These are phyloP conservation scores for Austrolebias charrua DNA, from an alignment of 2,797 vertebrate species.

Conservation along the genomic window DNA sequence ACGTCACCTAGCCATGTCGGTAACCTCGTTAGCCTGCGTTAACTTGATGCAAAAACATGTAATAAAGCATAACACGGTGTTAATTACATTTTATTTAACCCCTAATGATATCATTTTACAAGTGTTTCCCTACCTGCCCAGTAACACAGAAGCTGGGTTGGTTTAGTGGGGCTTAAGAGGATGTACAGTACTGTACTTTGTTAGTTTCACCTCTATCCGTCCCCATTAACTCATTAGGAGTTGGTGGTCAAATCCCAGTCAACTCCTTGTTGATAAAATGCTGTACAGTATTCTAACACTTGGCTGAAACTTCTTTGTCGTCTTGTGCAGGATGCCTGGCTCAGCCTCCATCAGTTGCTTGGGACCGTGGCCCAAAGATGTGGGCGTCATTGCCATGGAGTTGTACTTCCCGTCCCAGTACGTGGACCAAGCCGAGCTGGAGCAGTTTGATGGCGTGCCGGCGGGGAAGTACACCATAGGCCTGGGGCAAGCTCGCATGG, in stretches of 20 bases:
- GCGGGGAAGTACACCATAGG: conserved; percentile 96
- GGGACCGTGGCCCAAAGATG: conserved; percentile 95
- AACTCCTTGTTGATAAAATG: conserved; percentile 1
- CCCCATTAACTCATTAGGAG: conserved; percentile 8
- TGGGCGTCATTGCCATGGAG: conserved; percentile 94
- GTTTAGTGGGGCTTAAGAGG: not conserved
- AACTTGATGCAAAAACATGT: not conserved
- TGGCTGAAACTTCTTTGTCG: conserved; percentile 30
- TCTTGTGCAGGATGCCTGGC: conserved; percentile 89
- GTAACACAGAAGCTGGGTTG: not conserved
- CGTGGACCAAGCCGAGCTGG: conserved; percentile 93
- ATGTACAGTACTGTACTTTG: conserved; percentile 4
- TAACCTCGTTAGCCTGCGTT: not conserved
- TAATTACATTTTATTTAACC: too few relatives aligned
- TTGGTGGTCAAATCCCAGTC: conserved; percentile 3
- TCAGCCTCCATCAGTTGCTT: conserved; percentile 86
- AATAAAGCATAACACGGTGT: not conserved
- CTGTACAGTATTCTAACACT: not conserved
- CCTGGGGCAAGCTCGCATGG: conserved; percentile 94
- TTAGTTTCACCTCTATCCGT: conserved; percentile 4
- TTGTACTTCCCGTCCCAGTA: conserved; percentile 96
- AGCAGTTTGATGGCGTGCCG: conserved; percentile 92
- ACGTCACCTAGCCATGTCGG: not conserved
- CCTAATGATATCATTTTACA: too few relatives aligned
- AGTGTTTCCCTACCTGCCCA: not conserved